Evolutionary conservation across 1,140 invertebrate genomes (phyloP).

Genomic region (Atta cephalotes): DNA sequence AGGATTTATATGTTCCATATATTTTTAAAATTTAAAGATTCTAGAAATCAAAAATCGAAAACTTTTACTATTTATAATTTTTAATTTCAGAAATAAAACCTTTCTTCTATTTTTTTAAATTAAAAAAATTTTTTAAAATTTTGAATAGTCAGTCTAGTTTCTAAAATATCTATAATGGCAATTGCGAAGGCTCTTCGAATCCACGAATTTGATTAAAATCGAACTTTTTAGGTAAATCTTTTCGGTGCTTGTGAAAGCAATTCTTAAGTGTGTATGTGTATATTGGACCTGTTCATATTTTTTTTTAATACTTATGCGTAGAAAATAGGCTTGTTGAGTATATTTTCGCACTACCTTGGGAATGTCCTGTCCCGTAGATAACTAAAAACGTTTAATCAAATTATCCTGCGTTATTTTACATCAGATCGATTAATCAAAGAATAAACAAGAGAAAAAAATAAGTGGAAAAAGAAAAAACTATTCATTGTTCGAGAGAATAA

Average conservation of each 20-base stretch:
- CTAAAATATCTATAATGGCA: not conserved
- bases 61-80: not conserved
- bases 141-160: not conserved
- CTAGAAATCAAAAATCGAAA: not conserved
- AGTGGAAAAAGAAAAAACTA: conserved; percentile 35
- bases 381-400: conserved; percentile 87
- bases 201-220: not conserved
- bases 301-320: conserved; percentile 72
- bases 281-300: conserved; percentile 41
- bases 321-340: conserved; percentile 67
- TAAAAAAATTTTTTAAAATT: not conserved
- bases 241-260: conserved; percentile 19
- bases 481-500: conserved; percentile 39
- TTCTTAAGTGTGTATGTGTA: conserved; percentile 11
- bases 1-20: not conserved
- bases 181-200: not conserved
- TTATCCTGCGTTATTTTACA: conserved; percentile 73
- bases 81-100: not conserved
- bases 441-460: conserved; percentile 36
- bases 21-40: not conserved
- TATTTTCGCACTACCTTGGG: conserved; percentile 91
- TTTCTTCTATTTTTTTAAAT: too few species aligned
- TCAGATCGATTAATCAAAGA: conserved; percentile 63
- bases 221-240: not conserved
- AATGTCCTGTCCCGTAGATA: conserved; percentile 96